Base-by-base conservation (phyloP, 2,113 vertebrate genomes). In the Triplophysa siluroides region DNA sequence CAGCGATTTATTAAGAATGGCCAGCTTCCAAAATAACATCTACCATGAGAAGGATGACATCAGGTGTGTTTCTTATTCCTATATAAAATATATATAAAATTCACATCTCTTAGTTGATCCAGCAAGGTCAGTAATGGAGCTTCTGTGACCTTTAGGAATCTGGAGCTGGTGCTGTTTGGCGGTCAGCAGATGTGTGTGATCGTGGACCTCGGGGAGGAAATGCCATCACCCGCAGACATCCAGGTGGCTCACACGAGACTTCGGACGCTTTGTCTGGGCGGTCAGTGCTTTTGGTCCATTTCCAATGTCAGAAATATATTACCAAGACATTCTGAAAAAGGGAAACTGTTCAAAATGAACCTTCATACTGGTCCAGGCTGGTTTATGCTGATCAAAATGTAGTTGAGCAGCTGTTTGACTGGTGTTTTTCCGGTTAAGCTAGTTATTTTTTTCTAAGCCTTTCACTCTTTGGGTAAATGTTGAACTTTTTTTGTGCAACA, bases 31-130 rank as follows among this genome's bases (percentile, higher is more conserved):
- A 78, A 89, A 93, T 11, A 95, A 95, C 88, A 98, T 95, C 2
- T 95, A 97, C 85, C 95, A 96, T 0, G 94, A 95, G 91, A 96
- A 94, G 3, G 96, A 98, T n/a, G 95, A 97, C 10, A 83, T 95
- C 84, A 95, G 95, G 97, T 98, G 83, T 85, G 83, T 83, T 6
- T 1, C 11, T 45, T 45, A 12, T 54, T 21, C 19, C 54, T 29
- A 29, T 29, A 29, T 29, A 29, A 29, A 4, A 29, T 29, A 29
- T 29, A 21, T 54, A 14, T 67, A 4, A 16, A 50, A 24, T 2
- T n/a, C 16, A 47, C 14, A 24, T 62, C 18, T 8, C 12, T 45
- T 61, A 14, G 47, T 24, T 18, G 13, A 72, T 14, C 69, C 14
- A n/a, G 21, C 29, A 38, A 21, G 26, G 33, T 29, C 6, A 4